Percentiles rank a stretch among this genome's conserved stretches.
phyloP scores from a whole-genome alignment of 2,888 invertebrate genomes.

The Galerucella nymphaeae region DNA sequence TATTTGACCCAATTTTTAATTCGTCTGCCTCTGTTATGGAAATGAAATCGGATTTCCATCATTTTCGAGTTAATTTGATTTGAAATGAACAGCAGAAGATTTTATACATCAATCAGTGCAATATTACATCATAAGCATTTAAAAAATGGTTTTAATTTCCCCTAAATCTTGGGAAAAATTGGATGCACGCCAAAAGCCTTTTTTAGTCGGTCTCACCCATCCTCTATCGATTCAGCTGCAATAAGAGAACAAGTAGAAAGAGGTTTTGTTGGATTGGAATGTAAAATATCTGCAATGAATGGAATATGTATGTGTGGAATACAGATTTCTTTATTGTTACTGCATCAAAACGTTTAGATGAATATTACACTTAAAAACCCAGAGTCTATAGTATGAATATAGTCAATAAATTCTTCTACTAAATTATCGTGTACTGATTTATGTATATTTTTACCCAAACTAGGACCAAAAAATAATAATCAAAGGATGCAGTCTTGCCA shows the following conservation, averaged over 20 bases:
- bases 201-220: slow-evolving; percentile 9
- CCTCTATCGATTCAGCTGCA: slow-evolving; percentile 2
- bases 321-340: not conserved
- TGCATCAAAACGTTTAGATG: no score
- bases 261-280: not conserved
- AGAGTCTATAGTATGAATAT: no score
- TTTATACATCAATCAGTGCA: not conserved
- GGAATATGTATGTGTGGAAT: not conserved
- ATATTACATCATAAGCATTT: not conserved
- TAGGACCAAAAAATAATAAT: no score
- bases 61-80: slow-evolving; percentile 3
- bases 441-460: no score
- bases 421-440: no score
- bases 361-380: no score
- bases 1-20: not conserved
- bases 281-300: not conserved
- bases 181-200: not conserved
- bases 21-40: not conserved
- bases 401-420: no score
- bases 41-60: not conserved
- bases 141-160: not conserved
- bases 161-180: slow-evolving; percentile 1
- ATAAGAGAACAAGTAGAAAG: not conserved
- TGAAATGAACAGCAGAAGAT: not conserved
- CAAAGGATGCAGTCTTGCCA: no score